Evolutionary conservation across 1,140 invertebrate genomes (phyloP).

Genomic region (Tetranychus cinnabarinus): DNA sequence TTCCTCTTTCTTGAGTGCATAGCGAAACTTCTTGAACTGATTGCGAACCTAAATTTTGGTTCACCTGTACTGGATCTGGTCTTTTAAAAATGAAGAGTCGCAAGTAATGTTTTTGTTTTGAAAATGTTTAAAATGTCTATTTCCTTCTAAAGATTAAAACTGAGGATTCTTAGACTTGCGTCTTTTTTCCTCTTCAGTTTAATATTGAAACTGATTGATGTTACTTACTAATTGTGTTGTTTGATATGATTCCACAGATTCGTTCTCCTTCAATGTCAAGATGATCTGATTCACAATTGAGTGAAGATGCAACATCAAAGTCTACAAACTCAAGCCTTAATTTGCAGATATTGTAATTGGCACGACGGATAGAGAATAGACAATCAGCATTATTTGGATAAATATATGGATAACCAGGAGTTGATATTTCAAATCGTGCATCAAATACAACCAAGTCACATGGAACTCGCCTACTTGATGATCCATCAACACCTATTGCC

Average conservation of each 20-base stretch:
- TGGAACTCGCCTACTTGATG: conserved; percentile 2
- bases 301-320: conserved; percentile 13
- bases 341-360: conserved; percentile 11
- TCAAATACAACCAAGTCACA: conserved; percentile 14
- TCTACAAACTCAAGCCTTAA: conserved; percentile 12
- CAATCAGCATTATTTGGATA: conserved; percentile 13
- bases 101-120: too few relatives aligned
- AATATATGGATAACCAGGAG: conserved; percentile 13
- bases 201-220: too few relatives aligned
- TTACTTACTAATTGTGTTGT: conserved; percentile 4
- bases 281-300: conserved; percentile 14
- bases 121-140: too few relatives aligned
- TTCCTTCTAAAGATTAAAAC: too few relatives aligned
- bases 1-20: too few relatives aligned
- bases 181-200: neutral
- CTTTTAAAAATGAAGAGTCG: too few relatives aligned
- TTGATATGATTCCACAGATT: conserved; percentile 12
- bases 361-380: conserved; percentile 9
- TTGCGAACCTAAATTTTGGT: too few relatives aligned
- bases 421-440: conserved; percentile 11
- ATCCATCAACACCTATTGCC: neutral
- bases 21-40: too few relatives aligned
- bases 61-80: too few relatives aligned
- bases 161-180: neutral
- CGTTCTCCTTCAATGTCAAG: conserved; percentile 13